Base-by-base conservation (phyloP, 2,113 vertebrate genomes). In the Puntigrus tetrazona region DNA sequence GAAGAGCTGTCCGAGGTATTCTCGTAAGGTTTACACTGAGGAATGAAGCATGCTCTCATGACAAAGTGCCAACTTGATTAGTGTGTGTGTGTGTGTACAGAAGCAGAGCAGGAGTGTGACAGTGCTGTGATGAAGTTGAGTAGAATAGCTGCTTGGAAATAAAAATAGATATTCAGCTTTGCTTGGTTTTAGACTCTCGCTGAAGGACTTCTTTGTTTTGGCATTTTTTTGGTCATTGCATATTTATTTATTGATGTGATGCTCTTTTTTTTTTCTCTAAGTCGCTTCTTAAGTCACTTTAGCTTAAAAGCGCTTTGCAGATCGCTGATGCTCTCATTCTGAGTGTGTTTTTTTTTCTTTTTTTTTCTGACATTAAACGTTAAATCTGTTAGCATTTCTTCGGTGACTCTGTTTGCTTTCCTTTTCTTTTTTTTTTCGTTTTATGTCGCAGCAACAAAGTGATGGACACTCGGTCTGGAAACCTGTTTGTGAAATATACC, bases 1-100 rank as follows among this genome's bases (percentile, higher is more conserved):
- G n/a, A n/a, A n/a, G 75, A 80, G 47, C 41, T 74, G 14, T 67
- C 34, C 31, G 57, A 61, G 25, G 18, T 69, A 36, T 20, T 34
- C 3, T 67, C 3, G 10, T 86, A 83, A 88, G 81, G 85, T 91
- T 92, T 89, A 91, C 84, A 91, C 87, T 20, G 81, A 84, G 82
- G 83, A 88, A 65, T 86, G 57, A 78, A 59, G 43, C 78, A 72
- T 85, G 22, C 70, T 86, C 27, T 61, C 63, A 29, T 72, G 50
- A 81, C 41, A 84, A 86, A 81, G 87, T 91, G 89, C 86, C 88
- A 91, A 88, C 81, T 83, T 45, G 61, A 77, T 88, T 86, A 27
- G n/a, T 25, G 81, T 50, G 57, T 87, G 82, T 31, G n/a, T 25
- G 81, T 50, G 57, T 87, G 82, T 79, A 65, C 73, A 83, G 72